Base-by-base conservation (phyloP, 1,140 invertebrate species). In the Lepidurus apus region DNA sequence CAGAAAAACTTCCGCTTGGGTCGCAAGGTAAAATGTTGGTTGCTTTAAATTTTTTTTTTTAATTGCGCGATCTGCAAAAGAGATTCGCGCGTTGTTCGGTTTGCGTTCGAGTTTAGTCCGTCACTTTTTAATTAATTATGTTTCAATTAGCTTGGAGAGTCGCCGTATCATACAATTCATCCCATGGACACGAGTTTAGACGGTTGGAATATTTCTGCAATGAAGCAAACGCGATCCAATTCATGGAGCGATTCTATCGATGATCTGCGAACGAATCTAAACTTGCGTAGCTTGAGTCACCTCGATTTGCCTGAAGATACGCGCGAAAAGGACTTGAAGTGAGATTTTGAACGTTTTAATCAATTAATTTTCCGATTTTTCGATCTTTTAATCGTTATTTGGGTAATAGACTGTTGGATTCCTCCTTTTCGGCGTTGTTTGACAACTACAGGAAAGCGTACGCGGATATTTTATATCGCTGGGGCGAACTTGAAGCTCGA, bases 101-200 rank as follows among this genome's bases (percentile, higher is more conserved):
- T 26, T 26, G 26, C 1, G 26, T 1, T 26, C 1, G 26, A 26
- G 1, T 26, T 26, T 65, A 65, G 6, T 8, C 13, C 47, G 0
- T 65, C 3, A 65, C 47, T 0, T 4, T n/a, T n/a, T 8, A n/a
- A 65, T 6, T 8, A n/a, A 8, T n/a, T n/a, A n/a, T 13, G 13
- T 65, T 65, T 65, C 21, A 65, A 65, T 65, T 81, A 91, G 86
- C 90, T 91, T 76, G 91, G 92, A 53, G 91, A 91, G 47, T 95
- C 93, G 3, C 94, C 94, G 1, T 97, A 97, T 86, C 95, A 96
- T 84, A 97, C 95, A 11, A 93, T 97, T 75, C 92, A 94, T 82
- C 90, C 93, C 78, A 90, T 93, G 42, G 93, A 95, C 81, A 90
- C 92, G 8, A 91, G 91, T 78, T 86, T 90, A 5, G 93, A 94